These are phyloP conservation scores for Scelioninae gen. 1 DNA, from an alignment of 2,888 invertebrate genomes.

Conservation along the genomic window DNA sequence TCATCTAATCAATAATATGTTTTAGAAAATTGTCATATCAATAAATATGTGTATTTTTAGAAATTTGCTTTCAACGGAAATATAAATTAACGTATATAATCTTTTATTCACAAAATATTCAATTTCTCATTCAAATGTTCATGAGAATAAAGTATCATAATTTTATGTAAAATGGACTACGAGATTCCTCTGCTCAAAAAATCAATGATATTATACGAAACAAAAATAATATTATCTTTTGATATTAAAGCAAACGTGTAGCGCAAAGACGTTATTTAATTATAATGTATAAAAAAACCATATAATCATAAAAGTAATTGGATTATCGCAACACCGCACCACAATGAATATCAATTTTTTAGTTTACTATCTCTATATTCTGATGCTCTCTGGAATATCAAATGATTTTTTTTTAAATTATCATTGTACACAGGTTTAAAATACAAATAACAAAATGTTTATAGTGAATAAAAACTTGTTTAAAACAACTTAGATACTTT, in stretches of 20 bases:
- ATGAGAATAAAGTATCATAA: too few species aligned
- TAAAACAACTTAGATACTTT: neutral
- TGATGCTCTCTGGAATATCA: neutral
- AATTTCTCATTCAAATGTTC: too few species aligned
- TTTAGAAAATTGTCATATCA: too few species aligned
- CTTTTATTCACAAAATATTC: too few species aligned
- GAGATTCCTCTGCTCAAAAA: too few species aligned
- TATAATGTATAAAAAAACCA: slow-evolving; percentile 3
- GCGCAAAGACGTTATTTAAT: neutral
- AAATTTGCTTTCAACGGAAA: too few species aligned
- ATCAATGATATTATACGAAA: too few species aligned
- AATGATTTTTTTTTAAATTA: neutral
- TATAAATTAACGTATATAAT: too few species aligned
- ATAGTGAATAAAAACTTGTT: neutral
- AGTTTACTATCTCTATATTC: neutral
- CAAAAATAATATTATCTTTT: neutral
- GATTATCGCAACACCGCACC: neutral
- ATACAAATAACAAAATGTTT: neutral
- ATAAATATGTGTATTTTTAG: too few species aligned
- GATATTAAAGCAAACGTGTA: neutral
- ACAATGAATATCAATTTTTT: slow-evolving; percentile 4
- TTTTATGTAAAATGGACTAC: too few species aligned
- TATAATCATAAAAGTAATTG: slow-evolving; percentile 5
- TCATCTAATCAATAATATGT: too few species aligned
- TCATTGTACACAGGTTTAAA: neutral